These are phyloP conservation scores for Alaudala cheleensis DNA, from an alignment of 2,113 vertebrate genomes.

Conservation along the genomic window DNA sequence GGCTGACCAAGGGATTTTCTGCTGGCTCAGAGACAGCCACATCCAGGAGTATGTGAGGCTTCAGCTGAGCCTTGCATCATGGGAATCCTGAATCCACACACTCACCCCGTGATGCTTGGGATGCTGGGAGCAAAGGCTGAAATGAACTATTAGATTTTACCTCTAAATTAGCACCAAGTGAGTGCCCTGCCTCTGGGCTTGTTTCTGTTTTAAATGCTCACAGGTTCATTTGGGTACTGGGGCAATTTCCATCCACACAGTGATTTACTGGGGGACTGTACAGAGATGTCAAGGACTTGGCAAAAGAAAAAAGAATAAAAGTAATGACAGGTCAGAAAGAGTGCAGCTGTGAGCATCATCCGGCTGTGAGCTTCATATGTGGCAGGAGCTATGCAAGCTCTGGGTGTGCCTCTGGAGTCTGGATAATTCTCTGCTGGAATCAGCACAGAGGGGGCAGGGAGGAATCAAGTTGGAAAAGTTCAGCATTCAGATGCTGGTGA, in stretches of 20 bases:
- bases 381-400: neutral
- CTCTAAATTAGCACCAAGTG: neutral
- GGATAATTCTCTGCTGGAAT: neutral
- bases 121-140: neutral
- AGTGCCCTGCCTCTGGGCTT: neutral
- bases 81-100: neutral
- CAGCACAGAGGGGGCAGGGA: neutral
- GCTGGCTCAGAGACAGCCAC: neutral
- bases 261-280: neutral
- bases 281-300: neutral
- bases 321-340: neutral
- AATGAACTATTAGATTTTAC: neutral
- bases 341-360: neutral
- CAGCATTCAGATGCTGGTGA: fast-evolving
- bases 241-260: neutral
- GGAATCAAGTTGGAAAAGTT: neutral
- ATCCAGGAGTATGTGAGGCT: neutral
- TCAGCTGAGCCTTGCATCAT: fast-evolving
- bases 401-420: neutral
- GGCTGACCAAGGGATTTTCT: neutral
- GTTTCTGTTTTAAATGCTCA: neutral
- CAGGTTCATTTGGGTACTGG: neutral
- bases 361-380: neutral
- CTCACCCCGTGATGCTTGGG: neutral
- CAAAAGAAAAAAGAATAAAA: neutral